phyloP scores from a whole-genome alignment of 35 echinoderm and acorn worm genomes.

The Acanthaster planci region DNA sequence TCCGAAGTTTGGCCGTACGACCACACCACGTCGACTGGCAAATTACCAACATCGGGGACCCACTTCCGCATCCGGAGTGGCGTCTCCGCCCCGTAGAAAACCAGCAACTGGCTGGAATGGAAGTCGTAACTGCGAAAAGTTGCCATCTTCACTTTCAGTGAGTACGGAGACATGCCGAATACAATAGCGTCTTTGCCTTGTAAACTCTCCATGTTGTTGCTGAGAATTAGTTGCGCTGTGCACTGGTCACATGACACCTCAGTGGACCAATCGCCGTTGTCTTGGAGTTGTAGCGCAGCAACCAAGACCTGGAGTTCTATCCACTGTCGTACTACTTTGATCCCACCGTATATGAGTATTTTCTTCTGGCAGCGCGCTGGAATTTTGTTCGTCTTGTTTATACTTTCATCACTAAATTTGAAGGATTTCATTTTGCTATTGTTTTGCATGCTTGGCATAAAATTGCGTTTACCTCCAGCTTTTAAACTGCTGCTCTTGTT shows the following conservation, averaged over 20 bases:
- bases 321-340: constrained; percentile 47
- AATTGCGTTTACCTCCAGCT: no score
- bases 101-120: constrained; percentile 59
- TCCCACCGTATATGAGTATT: constrained; percentile 56
- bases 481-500: no score
- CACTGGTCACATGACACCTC: constrained; percentile 3
- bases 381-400: neutral
- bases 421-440: no score
- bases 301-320: neutral
- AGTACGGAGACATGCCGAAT: constrained; percentile 67
- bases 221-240: constrained; percentile 9
- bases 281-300: neutral
- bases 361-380: neutral
- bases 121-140: constrained; percentile 11
- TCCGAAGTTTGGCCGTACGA: constrained; percentile 58
- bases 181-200: constrained; percentile 65
- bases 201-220: neutral
- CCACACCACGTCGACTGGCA: constrained; percentile 67
- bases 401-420: no score
- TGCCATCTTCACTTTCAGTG: constrained; percentile 48
- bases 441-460: no score
- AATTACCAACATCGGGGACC: constrained; percentile 39
- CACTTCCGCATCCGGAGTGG: constrained; percentile 64
- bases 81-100: constrained; percentile 69
- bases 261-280: constrained; percentile 11